Evolutionary conservation across 2,797 vertebrate species (phyloP).

Genomic region (Hoplostethus atlanticus): DNA sequence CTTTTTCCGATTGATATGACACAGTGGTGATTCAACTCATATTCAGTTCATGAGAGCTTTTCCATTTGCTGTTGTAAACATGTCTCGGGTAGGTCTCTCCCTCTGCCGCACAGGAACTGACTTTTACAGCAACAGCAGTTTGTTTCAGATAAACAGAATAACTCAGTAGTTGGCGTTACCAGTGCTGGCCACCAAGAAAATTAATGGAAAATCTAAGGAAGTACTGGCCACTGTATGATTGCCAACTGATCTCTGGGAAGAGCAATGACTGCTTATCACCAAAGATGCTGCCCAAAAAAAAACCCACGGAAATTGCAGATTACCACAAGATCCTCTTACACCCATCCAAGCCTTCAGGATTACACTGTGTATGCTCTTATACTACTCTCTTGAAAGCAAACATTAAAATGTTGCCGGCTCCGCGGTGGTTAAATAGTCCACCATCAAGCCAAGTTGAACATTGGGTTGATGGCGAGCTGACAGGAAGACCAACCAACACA

Average conservation of each 20-base stretch:
- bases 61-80: no score
- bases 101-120: no score
- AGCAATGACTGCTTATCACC: neutral
- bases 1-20: no score
- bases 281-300: conserved; percentile 22
- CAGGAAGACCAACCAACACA: conserved; percentile 71
- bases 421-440: conserved; percentile 32
- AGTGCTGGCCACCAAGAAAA: no score
- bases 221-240: neutral
- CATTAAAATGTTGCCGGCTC: neutral
- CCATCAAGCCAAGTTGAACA: conserved; percentile 30
- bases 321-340: conserved; percentile 10
- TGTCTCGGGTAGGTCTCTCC: no score
- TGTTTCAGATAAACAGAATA: neutral
- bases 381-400: conserved; percentile 11
- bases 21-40: no score
- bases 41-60: no score
- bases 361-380: conserved; percentile 8
- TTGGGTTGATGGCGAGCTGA: conserved; percentile 49
- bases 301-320: conserved; percentile 8
- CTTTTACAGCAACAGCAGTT: neutral
- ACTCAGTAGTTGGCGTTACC: no score
- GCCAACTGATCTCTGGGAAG: neutral
- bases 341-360: neutral
- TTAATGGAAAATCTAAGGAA: neutral